Conservation (phyloP, 2,888 invertebrate genomes). For the Dryobotodes eremita region DNA sequence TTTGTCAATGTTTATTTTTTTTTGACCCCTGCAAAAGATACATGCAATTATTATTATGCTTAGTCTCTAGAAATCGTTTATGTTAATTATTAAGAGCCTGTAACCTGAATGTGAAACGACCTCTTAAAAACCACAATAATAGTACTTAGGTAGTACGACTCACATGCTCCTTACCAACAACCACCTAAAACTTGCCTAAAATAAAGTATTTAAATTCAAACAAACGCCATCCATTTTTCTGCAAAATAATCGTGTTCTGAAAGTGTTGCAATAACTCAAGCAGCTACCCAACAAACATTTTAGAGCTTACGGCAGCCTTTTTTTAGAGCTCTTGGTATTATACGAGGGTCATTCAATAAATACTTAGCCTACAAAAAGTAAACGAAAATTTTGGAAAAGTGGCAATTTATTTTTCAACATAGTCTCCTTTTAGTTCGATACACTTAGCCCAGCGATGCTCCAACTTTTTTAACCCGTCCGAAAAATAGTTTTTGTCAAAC, state of each 20-base stretch:
- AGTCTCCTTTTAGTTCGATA: too few relatives aligned
- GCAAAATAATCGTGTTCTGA: background rate
- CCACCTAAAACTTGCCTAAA: background rate
- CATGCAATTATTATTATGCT: background rate
- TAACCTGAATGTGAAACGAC: background rate
- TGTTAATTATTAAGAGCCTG: background rate
- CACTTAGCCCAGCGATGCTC: too few relatives aligned
- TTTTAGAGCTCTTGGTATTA: too few relatives aligned
- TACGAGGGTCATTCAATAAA: too few relatives aligned
- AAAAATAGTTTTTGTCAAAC: too few relatives aligned
- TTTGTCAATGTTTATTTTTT: background rate
- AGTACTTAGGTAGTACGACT: background rate
- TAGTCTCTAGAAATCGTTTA: background rate
- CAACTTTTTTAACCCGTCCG: too few relatives aligned
- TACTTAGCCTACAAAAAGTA: too few relatives aligned
- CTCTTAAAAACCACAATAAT: background rate
- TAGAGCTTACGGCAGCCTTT: too few relatives aligned
- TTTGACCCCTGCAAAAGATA: background rate
- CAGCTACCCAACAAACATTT: too few relatives aligned
- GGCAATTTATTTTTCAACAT: too few relatives aligned
- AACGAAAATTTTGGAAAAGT: too few relatives aligned
- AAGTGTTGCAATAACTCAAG: constrained; percentile 15
- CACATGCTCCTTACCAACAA: background rate
- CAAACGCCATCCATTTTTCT: constrained; percentile 4
- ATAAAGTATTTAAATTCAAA: constrained; percentile 7